Percentiles rank a stretch among this genome's conserved stretches.
Conservation (phyloP, 2,797 vertebrate genomes). For the Coendou prehensilis region DNA sequence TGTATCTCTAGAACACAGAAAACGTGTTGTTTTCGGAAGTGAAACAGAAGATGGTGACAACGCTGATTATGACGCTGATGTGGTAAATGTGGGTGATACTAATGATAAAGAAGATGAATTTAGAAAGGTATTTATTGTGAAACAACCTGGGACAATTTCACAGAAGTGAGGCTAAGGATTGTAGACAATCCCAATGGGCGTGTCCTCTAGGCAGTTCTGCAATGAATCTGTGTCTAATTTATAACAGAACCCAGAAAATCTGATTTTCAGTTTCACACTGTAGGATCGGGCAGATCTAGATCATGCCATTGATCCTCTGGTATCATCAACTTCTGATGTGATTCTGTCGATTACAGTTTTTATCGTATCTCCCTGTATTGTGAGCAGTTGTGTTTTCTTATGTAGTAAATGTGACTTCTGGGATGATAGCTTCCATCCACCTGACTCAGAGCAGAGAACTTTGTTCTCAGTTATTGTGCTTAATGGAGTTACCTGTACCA, state of each 20-base stretch:
- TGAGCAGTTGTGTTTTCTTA: neutral
- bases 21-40: slow-evolving; percentile 84
- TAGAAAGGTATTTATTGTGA: slow-evolving; percentile 89
- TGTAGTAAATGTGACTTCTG: neutral
- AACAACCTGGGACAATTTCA: neutral
- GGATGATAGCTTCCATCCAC: neutral
- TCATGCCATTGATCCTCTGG: neutral
- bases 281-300: neutral
- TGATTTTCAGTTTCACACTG: neutral
- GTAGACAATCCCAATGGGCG: neutral
- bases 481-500: neutral
- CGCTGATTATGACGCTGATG: neutral
- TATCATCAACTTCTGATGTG: neutral
- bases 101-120: slow-evolving; percentile 89
- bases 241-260: neutral
- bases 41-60: slow-evolving; percentile 73
- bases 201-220: neutral
- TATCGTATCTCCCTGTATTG: too few species aligned
- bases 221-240: neutral
- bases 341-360: neutral
- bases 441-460: neutral
- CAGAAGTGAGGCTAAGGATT: neutral
- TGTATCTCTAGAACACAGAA: slow-evolving; percentile 80
- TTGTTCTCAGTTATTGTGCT: neutral
- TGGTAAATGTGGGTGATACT: slow-evolving; percentile 68